phyloP scores from a whole-genome alignment of 2,113 vertebrate species.

The Siniperca knerii region DNA sequence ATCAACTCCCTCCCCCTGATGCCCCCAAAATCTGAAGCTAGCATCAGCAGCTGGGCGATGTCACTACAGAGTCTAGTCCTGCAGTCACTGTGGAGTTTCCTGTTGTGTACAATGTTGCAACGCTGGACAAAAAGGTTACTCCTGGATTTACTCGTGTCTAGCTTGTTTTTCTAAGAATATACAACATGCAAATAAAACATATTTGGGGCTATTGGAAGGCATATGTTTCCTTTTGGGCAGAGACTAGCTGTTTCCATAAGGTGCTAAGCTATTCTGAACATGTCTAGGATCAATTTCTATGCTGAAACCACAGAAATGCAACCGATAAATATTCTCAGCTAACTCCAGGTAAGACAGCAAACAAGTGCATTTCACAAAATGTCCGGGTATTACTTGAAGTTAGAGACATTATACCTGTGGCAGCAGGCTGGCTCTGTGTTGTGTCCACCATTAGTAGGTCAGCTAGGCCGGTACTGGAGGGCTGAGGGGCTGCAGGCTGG shows the following conservation, averaged over 20 bases:
- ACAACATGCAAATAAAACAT: conserved; percentile 1
- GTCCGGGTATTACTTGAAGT: not conserved
- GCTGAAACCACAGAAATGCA: not conserved
- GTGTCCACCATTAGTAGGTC: conserved; percentile 92
- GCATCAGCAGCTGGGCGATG: conserved; percentile 65
- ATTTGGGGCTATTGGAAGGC: not conserved
- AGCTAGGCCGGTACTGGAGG: conserved; percentile 86
- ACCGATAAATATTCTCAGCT: not conserved
- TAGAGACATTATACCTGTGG: conserved; percentile 81
- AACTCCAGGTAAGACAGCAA: not conserved
- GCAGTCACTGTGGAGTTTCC: conserved; percentile 32
- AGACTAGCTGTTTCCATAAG: not conserved
- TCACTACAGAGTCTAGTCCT: conserved; percentile 36
- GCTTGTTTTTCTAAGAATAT: conserved; percentile 7
- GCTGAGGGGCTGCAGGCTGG: conserved; percentile 81
- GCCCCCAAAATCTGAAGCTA: conserved; percentile 63
- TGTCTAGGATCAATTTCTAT: not conserved
- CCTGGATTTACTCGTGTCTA: conserved; percentile 21
- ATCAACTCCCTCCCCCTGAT: conserved; percentile 71
- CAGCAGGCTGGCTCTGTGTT: conserved; percentile 69
- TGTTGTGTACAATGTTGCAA: not conserved
- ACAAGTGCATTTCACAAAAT: not conserved
- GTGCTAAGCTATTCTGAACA: not conserved
- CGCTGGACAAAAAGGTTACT: conserved; percentile 1
- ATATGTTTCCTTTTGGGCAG: conserved; percentile 13